Evolutionary conservation across 2,888 invertebrate species (phyloP).

Genomic region (Trachelus troglodyta): DNA sequence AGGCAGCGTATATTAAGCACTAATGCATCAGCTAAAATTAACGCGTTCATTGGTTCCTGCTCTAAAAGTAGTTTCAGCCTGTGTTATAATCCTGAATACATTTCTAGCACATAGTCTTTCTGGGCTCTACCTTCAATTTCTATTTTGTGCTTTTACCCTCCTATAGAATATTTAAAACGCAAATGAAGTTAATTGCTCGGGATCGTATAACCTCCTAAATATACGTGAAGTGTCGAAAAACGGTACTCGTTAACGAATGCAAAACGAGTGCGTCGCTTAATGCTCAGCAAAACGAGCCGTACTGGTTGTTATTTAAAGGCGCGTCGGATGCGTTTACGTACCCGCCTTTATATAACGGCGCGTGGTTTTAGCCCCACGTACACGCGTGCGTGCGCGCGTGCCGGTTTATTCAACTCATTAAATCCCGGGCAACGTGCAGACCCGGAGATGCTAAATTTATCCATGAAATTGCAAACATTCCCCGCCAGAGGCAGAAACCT

Average conservation of each 20-base stretch:
- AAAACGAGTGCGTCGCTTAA: background rate
- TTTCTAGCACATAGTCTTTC: background rate
- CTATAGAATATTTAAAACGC: background rate
- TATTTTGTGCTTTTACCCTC: background rate
- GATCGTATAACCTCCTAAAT: background rate
- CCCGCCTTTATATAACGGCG: background rate
- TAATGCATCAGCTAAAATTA: background rate
- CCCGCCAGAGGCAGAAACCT: background rate
- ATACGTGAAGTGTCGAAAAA: background rate
- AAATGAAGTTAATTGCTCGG: background rate
- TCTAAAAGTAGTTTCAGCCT: background rate
- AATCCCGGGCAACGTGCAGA: background rate
- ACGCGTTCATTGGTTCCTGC: background rate
- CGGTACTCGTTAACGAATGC: background rate
- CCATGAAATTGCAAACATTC: background rate
- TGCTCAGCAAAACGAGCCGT: background rate
- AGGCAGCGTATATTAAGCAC: background rate
- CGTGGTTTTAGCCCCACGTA: background rate
- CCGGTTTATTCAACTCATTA: background rate
- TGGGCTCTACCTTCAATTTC: background rate
- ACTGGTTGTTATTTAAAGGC: background rate
- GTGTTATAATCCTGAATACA: background rate
- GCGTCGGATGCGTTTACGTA: background rate
- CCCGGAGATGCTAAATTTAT: background rate
- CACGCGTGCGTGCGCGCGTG: background rate